Conservation (phyloP, 2,888 invertebrate species). For the Campoplex capitator region DNA sequence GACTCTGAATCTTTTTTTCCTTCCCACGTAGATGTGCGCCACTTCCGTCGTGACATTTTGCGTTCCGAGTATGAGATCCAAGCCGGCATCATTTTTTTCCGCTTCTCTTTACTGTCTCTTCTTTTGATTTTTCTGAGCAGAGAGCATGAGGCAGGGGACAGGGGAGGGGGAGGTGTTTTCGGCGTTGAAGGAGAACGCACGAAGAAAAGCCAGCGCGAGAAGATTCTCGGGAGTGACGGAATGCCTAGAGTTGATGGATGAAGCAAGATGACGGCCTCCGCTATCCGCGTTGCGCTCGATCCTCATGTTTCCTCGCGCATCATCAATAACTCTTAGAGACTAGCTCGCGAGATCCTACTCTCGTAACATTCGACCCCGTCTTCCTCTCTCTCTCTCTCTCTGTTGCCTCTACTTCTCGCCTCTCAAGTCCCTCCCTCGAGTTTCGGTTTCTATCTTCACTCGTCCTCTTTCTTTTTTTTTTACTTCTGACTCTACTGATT, state of each 20-base stretch:
- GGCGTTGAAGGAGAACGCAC: constrained; percentile 43
- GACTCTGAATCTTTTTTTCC: background rate
- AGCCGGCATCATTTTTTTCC: constrained; percentile 31
- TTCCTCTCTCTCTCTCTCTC: constrained; percentile 43
- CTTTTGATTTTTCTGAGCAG: constrained; percentile 35
- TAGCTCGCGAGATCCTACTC: constrained; percentile 45
- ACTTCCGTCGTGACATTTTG: background rate
- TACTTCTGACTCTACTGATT: constrained; percentile 27
- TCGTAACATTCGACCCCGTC: constrained; percentile 31
- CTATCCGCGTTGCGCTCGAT: constrained; percentile 65
- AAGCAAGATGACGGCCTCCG: constrained; percentile 60
- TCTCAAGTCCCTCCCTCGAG: constrained; percentile 39
- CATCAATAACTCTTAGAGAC: constrained; percentile 70
- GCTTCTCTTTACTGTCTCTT: background rate
- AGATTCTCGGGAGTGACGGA: constrained; percentile 53
- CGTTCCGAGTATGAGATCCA: background rate
- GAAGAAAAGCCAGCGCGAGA: constrained; percentile 52
- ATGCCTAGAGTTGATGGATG: constrained; percentile 67
- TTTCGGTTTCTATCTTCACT: constrained; percentile 35
- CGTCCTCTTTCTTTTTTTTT: constrained; percentile 18
- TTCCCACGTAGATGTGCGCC: background rate
- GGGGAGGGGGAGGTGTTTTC: constrained; percentile 32
- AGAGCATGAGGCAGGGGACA: background rate
- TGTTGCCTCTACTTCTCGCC: constrained; percentile 54
- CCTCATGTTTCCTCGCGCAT: constrained; percentile 60